Conservation (phyloP, 2,797 vertebrate species). For the Cuculus canorus region DNA sequence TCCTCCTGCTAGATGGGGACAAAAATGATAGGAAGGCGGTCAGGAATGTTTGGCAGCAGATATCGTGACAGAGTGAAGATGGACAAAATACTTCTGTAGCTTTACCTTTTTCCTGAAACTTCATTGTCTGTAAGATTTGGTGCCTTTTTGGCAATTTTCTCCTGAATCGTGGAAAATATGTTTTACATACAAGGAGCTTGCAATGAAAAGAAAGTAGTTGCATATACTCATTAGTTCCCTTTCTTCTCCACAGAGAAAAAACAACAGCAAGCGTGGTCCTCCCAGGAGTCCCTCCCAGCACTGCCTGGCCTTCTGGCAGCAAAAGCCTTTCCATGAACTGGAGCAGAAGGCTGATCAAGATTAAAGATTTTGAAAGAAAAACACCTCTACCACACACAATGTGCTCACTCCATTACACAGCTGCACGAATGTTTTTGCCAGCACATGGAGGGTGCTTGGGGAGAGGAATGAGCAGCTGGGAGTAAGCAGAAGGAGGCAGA, state of each 20-base stretch:
- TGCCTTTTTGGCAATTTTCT: conserved; percentile 59
- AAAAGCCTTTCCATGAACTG: not conserved
- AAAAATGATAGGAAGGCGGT: not conserved
- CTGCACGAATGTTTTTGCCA: not conserved
- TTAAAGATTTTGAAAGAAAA: not conserved
- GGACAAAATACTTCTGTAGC: not conserved
- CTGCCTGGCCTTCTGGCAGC: not conserved
- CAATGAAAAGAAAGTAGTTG: not conserved
- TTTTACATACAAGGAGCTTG: not conserved
- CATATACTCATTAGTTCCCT: not conserved
- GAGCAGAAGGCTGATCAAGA: not conserved
- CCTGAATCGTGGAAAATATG: conserved; percentile 67
- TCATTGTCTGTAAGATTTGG: conserved; percentile 78
- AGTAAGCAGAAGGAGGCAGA: not conserved
- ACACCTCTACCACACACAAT: not conserved
- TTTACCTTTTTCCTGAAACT: conserved; percentile 72
- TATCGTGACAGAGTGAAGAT: not conserved
- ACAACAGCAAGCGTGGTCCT: not conserved
- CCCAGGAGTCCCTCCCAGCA: not conserved
- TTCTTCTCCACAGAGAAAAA: not conserved
- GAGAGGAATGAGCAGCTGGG: not conserved
- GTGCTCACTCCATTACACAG: not conserved
- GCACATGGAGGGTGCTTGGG: not conserved
- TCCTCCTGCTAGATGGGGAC: not conserved
- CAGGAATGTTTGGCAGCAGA: not conserved